Percentiles rank a stretch among this genome's conserved stretches.
phyloP scores from a whole-genome alignment of 2,113 vertebrate species.

The Progne subis region DNA sequence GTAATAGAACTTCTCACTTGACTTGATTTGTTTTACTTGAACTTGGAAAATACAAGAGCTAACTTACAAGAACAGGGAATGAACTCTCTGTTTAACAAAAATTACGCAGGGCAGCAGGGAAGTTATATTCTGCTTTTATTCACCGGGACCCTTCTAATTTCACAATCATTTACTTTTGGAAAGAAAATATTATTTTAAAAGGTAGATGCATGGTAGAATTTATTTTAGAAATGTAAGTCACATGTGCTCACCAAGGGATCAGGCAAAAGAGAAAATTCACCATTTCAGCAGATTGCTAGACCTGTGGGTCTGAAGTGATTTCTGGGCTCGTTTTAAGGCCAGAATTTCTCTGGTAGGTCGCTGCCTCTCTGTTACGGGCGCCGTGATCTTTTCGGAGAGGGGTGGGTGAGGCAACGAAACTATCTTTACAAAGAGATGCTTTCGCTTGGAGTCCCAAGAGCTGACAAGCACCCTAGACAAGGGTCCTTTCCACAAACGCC shows the following conservation, averaged over 20 bases:
- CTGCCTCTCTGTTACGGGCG: not conserved
- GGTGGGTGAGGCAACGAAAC: not conserved
- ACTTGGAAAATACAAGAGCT: not conserved
- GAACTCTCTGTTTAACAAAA: not conserved
- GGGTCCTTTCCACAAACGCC: not conserved
- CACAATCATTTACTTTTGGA: conserved; percentile 47
- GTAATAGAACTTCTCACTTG: not conserved
- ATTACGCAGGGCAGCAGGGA: not conserved
- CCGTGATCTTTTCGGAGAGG: not conserved
- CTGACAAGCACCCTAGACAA: not conserved
- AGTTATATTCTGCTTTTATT: conserved; percentile 30
- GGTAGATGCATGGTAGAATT: not conserved
- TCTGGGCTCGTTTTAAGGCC: not conserved
- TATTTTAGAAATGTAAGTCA: conserved; percentile 54
- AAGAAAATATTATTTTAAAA: conserved; percentile 55
- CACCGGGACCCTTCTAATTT: conserved; percentile 29
- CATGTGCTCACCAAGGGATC: not conserved
- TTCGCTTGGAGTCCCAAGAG: not conserved
- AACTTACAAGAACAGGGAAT: not conserved
- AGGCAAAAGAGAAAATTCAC: not conserved
- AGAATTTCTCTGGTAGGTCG: not conserved
- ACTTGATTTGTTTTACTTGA: not conserved
- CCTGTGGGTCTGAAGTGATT: not conserved
- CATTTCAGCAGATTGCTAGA: not conserved
- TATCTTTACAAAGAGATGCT: not conserved